Conservation (phyloP, 2,113 vertebrate species). For the Jaculus jaculus region DNA sequence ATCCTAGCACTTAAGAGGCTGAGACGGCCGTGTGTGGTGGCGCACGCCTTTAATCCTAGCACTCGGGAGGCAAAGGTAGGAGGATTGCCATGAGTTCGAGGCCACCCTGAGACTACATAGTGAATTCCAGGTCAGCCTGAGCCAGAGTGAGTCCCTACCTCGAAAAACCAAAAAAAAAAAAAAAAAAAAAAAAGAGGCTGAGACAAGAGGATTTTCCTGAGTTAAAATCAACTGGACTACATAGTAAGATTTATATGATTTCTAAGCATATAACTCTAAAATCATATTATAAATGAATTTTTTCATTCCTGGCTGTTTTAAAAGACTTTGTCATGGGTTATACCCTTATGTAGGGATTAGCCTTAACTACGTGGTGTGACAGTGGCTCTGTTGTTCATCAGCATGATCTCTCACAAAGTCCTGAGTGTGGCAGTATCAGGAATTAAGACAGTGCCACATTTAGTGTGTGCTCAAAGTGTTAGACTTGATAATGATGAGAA, state of each 20-base stretch:
- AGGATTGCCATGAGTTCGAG: too few relatives aligned
- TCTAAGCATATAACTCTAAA: neutral
- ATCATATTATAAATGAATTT: neutral
- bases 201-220: too few relatives aligned
- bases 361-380: neutral
- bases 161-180: too few relatives aligned
- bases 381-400: neutral
- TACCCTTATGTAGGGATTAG: neutral
- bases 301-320: neutral
- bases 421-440: neutral
- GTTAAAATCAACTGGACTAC: too few relatives aligned
- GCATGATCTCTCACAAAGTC: neutral
- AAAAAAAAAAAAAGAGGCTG: too few relatives aligned
- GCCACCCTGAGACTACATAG: too few relatives aligned
- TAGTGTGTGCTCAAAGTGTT: neutral
- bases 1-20: too few relatives aligned
- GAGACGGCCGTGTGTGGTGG: too few relatives aligned
- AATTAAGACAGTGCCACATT: neutral
- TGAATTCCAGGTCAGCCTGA: too few relatives aligned
- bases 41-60: too few relatives aligned
- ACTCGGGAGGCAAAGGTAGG: too few relatives aligned
- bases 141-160: too few relatives aligned
- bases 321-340: neutral
- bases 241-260: neutral
- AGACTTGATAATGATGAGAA: neutral